A percentile compares a stretch with the other conserved stretches of the same genome.
These are phyloP conservation scores for Drosophila orena DNA, from an alignment of 1,140 invertebrate species.

Conservation along the genomic window DNA sequence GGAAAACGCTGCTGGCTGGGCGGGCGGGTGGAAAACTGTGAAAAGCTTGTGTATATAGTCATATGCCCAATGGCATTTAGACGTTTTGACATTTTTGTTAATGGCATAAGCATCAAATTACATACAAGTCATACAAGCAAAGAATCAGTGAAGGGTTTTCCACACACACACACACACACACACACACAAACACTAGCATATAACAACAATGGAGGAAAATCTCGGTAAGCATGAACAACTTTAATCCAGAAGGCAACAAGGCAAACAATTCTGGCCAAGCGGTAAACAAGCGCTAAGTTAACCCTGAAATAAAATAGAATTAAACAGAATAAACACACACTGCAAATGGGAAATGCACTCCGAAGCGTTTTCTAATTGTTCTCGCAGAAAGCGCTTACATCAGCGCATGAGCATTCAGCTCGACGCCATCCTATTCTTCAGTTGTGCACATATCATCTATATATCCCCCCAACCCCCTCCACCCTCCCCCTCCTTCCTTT, in stretches of 20 bases:
- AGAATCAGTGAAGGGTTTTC: slow-evolving; percentile 61
- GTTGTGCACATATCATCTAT: neutral
- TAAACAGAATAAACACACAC: slow-evolving; percentile 14
- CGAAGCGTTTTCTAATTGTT: slow-evolving; percentile 57
- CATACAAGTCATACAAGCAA: slow-evolving; percentile 36
- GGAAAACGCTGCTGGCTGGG: slow-evolving; percentile 15
- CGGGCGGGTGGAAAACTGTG: slow-evolving; percentile 1
- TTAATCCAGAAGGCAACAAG: slow-evolving; percentile 33
- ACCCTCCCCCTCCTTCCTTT: slow-evolving; percentile 24
- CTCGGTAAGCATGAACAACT: slow-evolving; percentile 29
- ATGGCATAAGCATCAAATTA: slow-evolving; percentile 82
- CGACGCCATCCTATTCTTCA: slow-evolving; percentile 22
- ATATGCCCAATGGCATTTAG: slow-evolving; percentile 75
- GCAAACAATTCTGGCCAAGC: slow-evolving; percentile 44
- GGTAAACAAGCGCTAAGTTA: slow-evolving; percentile 55
- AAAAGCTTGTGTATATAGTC: slow-evolving; percentile 7
- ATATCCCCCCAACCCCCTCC: neutral
- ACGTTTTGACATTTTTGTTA: slow-evolving; percentile 82
- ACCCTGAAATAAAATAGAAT: slow-evolving; percentile 39
- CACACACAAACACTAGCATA: neutral
- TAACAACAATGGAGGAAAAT: slow-evolving; percentile 36
- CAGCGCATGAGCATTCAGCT: slow-evolving; percentile 78
- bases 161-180: slow-evolving; percentile 1
- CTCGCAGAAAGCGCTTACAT: slow-evolving; percentile 51
- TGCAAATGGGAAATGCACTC: slow-evolving; percentile 37